Conservation (phyloP, 2,888 invertebrate species). For the Megalurothrips usitatus region DNA sequence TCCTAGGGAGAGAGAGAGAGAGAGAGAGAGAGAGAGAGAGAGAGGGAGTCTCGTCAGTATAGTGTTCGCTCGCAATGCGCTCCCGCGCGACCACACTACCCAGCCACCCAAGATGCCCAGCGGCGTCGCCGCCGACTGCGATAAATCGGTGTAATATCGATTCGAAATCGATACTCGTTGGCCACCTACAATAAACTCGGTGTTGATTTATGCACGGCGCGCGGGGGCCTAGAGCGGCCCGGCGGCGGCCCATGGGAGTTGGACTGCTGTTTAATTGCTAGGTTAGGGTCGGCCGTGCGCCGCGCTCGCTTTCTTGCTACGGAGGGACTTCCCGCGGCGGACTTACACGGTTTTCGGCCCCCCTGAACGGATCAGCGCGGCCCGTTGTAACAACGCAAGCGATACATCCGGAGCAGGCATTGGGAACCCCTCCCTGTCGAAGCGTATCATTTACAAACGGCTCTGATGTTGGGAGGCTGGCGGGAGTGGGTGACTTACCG, state of each 20-base stretch:
- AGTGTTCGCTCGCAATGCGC: too few species aligned
- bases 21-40: background rate
- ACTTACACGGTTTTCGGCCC: too few species aligned
- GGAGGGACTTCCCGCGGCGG: too few species aligned
- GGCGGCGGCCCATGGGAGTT: background rate
- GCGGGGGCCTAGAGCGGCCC: background rate
- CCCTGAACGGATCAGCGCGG: too few species aligned
- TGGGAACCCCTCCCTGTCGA: too few species aligned
- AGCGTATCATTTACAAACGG: too few species aligned
- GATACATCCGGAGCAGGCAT: too few species aligned
- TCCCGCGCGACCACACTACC: too few species aligned
- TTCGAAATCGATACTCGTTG: background rate
- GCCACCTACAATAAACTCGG: slow-evolving; percentile 10
- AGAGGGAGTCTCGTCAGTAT: too few species aligned
- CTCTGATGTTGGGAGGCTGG: too few species aligned
- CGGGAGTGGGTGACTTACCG: too few species aligned
- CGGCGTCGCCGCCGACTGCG: background rate
- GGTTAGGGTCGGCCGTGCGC: background rate
- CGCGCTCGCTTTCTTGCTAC: background rate
- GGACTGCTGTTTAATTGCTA: slow-evolving; percentile 7
- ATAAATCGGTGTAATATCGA: background rate
- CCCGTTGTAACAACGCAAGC: too few species aligned
- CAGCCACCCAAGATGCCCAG: background rate
- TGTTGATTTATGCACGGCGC: background rate
- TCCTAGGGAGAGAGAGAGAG: background rate